phyloP scores from a whole-genome alignment of 2,113 vertebrate genomes.

The Anolis carolinensis region DNA sequence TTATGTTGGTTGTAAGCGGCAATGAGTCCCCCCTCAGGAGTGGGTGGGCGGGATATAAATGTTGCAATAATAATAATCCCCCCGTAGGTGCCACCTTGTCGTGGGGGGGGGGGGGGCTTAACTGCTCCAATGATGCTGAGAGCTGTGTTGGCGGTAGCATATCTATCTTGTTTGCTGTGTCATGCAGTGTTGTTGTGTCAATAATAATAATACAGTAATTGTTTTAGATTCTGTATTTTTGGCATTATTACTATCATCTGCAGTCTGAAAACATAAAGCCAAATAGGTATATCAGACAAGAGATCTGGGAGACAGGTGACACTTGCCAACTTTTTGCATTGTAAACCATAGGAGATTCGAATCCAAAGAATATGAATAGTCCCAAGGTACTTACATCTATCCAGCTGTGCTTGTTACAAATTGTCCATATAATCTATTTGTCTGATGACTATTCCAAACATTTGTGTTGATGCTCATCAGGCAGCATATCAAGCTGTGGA shows the following conservation, averaged over 20 bases:
- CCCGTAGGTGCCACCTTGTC: no score
- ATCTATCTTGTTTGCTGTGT: no score
- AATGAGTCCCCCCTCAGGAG: no score
- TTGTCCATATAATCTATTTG: background rate
- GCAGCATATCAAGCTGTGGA: background rate
- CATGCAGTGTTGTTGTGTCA: no score
- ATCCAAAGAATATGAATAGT: background rate
- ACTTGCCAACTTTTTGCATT: background rate
- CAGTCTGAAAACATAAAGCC: background rate
- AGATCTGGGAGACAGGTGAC: background rate
- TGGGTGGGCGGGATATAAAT: no score
- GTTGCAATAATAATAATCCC: no score
- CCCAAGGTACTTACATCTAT: background rate
- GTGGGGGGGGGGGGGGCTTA: no score
- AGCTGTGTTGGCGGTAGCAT: no score
- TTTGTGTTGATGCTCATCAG: background rate
- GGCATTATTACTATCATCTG: background rate
- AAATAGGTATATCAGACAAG: background rate
- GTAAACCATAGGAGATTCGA: background rate
- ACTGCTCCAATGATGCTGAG: no score
- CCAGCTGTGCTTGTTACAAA: background rate
- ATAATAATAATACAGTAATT: no score
- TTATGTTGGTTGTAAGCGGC: no score
- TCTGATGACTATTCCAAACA: background rate
- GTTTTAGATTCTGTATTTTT: background rate